Evolutionary conservation across 1,140 invertebrate species (phyloP).

Genomic region (Bombus confusus): DNA sequence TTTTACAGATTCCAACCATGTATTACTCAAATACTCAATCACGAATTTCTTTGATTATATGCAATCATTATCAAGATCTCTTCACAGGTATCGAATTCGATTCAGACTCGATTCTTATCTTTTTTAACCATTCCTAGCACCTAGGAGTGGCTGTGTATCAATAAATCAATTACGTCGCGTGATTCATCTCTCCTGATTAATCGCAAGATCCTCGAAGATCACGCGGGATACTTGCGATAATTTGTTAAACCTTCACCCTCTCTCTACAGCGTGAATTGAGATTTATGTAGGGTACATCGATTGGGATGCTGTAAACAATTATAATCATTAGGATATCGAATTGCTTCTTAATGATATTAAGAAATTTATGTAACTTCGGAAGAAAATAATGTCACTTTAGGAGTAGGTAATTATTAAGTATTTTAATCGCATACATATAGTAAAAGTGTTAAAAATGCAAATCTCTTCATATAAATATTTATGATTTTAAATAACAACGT

Average conservation of each 20-base stretch:
- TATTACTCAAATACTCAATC: background rate
- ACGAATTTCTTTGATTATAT: background rate
- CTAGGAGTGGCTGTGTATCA: background rate
- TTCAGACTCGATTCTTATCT: background rate
- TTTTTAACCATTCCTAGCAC: background rate
- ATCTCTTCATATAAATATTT: too few species aligned
- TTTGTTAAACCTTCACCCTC: slow-evolving; percentile 36
- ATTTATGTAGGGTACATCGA: slow-evolving; percentile 26
- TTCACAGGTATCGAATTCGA: background rate
- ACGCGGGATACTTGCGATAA: slow-evolving; percentile 13
- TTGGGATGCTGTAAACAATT: slow-evolving; percentile 27
- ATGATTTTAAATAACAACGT: too few species aligned
- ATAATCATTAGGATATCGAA: slow-evolving; percentile 21
- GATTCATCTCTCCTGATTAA: slow-evolving; percentile 43
- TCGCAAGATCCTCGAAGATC: background rate
- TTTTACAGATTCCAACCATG: background rate
- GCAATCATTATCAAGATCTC: background rate
- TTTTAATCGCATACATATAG: background rate
- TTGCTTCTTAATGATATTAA: background rate
- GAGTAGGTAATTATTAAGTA: too few species aligned
- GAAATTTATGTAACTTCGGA: too few species aligned
- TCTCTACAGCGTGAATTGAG: slow-evolving; percentile 17
- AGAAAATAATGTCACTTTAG: too few species aligned
- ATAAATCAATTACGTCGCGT: slow-evolving; percentile 45
- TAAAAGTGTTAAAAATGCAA: too few species aligned